Evolutionary conservation across 2,113 vertebrate genomes (phyloP).

Genomic region (Chamaetylas fuelleborni): DNA sequence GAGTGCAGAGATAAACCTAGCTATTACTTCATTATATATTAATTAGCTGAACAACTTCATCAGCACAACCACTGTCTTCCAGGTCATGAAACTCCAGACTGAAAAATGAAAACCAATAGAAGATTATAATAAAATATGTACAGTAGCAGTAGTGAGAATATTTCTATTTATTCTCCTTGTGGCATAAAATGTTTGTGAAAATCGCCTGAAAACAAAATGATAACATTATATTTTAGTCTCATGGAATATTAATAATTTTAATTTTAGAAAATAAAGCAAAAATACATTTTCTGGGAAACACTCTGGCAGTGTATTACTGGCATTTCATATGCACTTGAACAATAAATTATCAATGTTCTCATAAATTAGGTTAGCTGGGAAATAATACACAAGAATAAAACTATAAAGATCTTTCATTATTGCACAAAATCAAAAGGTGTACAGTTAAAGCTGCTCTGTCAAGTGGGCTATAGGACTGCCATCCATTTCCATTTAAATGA

Average conservation of each 20-base stretch:
- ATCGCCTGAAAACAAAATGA: constrained; percentile 5
- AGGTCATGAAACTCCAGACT: background rate
- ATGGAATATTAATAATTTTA: constrained; percentile 11
- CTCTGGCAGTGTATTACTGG: background rate
- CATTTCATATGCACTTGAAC: background rate
- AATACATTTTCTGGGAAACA: background rate
- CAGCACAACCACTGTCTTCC: background rate
- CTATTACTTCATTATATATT: constrained; percentile 45
- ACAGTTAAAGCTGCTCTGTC: background rate
- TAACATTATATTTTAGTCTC: background rate
- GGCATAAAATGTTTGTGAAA: background rate
- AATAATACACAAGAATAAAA: background rate
- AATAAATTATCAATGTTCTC: background rate
- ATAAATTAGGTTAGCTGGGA: background rate
- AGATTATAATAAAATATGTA: background rate
- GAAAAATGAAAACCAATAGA: constrained; percentile 5
- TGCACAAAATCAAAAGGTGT: background rate
- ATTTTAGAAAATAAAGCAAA: constrained; percentile 6
- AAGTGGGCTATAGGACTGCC: background rate
- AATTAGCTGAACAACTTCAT: constrained; percentile 60
- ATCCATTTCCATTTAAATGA: background rate
- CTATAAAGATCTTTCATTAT: background rate
- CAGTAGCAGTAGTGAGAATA: background rate
- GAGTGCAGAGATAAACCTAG: constrained; percentile 14
- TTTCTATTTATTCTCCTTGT: background rate